A percentile compares a stretch with the other conserved stretches of the same genome.
Conservation (phyloP, 2,113 vertebrate species). For the Pteropus alecto region DNA sequence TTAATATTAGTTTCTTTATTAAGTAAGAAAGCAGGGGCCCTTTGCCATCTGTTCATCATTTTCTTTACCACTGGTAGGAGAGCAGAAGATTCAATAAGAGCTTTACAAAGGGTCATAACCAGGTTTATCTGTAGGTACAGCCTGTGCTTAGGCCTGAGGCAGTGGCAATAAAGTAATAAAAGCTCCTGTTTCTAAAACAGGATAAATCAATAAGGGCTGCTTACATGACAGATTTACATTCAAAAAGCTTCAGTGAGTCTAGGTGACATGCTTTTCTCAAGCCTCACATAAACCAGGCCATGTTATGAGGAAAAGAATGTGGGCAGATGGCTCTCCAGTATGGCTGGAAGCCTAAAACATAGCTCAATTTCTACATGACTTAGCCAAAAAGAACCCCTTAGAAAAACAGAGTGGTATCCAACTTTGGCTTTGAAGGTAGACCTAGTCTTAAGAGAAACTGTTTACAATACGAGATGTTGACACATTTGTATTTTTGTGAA, state of each 20-base stretch:
- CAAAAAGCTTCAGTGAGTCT: neutral
- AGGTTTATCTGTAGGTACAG: constrained; percentile 66
- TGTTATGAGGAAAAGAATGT: neutral
- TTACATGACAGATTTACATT: constrained; percentile 16
- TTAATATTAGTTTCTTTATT: constrained; percentile 63
- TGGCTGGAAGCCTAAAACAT: neutral
- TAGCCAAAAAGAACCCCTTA: neutral
- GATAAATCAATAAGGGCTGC: constrained; percentile 55
- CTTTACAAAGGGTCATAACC: constrained; percentile 59
- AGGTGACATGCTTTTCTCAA: neutral
- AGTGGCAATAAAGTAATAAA: constrained; percentile 62
- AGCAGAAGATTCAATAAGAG: constrained; percentile 65
- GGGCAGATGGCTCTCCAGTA: neutral
- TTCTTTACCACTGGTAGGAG: constrained; percentile 51
- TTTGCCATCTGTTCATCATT: constrained; percentile 68
- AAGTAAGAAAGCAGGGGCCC: constrained; percentile 52
- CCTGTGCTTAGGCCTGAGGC: constrained; percentile 51
- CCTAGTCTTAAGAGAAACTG: neutral
- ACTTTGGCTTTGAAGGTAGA: neutral
- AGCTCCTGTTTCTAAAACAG: constrained; percentile 35
- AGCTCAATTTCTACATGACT: neutral
- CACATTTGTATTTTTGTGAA: neutral
- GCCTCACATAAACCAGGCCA: neutral
- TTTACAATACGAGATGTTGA: neutral
- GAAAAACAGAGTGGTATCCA: neutral